These are phyloP conservation scores for Nomada lathburiana DNA, from an alignment of 2,888 invertebrate species.

Conservation along the genomic window DNA sequence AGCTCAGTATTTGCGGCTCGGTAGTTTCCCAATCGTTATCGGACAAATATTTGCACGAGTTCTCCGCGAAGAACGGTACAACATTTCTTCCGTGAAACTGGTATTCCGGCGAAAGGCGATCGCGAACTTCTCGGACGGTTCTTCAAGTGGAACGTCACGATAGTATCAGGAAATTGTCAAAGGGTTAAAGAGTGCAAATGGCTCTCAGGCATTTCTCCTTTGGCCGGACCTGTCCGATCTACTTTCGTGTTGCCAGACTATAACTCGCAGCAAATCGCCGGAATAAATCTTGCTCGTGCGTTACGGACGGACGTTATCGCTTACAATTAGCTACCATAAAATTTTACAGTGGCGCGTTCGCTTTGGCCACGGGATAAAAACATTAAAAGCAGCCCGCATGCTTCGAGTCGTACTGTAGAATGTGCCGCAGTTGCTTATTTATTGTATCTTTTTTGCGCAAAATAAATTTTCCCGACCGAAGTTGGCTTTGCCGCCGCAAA, in stretches of 20 bases:
- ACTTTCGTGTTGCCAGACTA: slow-evolving; percentile 67
- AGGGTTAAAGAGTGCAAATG: slow-evolving; percentile 63
- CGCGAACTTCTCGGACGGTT: slow-evolving; percentile 24
- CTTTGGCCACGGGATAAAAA: slow-evolving; percentile 45
- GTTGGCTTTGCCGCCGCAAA: too few relatives aligned
- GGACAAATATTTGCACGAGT: slow-evolving; percentile 9
- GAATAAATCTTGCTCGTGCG: slow-evolving; percentile 66
- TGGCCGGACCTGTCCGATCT: slow-evolving; percentile 48
- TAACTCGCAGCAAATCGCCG: slow-evolving; percentile 65
- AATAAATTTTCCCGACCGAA: background rate
- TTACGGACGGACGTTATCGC: slow-evolving; percentile 64
- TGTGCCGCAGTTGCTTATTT: background rate
- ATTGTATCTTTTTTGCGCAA: background rate
- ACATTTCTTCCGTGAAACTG: slow-evolving; percentile 5
- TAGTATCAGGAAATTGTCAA: slow-evolving; percentile 64
- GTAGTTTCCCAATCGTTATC: slow-evolving; percentile 11
- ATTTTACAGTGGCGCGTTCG: slow-evolving; percentile 52
- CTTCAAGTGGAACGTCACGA: slow-evolving; percentile 26
- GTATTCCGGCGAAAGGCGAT: slow-evolving; percentile 42
- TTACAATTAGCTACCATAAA: slow-evolving; percentile 67
- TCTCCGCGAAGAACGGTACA: background rate
- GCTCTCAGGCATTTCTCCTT: slow-evolving; percentile 54
- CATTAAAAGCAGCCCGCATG: slow-evolving; percentile 30
- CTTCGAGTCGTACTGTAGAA: slow-evolving; percentile 12
- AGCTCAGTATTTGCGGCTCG: background rate